phyloP scores from a whole-genome alignment of 2,797 vertebrate species.

The Balearica regulorum region DNA sequence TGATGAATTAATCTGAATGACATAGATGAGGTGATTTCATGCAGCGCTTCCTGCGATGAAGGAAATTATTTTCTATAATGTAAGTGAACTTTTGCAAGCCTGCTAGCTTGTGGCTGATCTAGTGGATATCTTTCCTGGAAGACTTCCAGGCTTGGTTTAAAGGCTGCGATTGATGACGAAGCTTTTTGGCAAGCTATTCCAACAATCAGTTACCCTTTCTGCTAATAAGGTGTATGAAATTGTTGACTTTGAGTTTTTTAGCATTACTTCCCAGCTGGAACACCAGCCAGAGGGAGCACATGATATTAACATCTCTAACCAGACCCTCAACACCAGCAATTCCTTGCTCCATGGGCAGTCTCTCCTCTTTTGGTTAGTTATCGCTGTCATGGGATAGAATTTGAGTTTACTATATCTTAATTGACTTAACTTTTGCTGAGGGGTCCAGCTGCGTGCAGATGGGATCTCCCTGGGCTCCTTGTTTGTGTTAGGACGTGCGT shows the following conservation, averaged over 20 bases:
- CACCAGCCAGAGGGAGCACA: background rate
- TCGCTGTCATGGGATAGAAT: background rate
- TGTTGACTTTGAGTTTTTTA: background rate
- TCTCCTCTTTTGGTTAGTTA: background rate
- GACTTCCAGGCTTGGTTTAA: background rate
- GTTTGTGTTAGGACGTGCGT: rapidly evolving
- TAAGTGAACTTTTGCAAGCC: background rate
- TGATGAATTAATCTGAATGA: background rate
- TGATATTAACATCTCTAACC: background rate
- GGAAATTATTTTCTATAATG: background rate
- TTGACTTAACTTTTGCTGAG: background rate
- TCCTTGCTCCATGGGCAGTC: background rate
- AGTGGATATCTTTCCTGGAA: background rate
- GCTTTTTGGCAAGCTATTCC: background rate
- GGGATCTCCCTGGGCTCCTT: background rate
- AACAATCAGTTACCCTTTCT: background rate
- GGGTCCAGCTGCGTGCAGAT: rapidly evolving
- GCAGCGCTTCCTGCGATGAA: background rate
- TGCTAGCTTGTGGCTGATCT: background rate
- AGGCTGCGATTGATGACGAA: background rate
- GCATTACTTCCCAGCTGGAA: background rate
- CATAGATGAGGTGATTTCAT: background rate
- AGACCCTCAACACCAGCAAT: background rate
- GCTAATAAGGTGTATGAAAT: background rate
- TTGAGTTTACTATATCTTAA: background rate